These are phyloP conservation scores for Antheraea mylitta DNA, from an alignment of 1,140 invertebrate species.

Conservation along the genomic window DNA sequence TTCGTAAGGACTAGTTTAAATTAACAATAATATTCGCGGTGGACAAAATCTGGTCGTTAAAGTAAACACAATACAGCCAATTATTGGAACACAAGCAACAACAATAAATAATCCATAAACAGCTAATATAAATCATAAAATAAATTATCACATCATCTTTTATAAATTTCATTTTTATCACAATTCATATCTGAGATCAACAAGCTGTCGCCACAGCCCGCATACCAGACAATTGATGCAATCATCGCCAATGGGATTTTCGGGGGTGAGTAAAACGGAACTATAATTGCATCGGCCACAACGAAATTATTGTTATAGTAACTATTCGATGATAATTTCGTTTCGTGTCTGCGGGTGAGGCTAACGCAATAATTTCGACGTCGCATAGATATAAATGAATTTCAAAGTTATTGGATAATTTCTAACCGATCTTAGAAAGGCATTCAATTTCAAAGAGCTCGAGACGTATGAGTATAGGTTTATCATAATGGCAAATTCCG, in stretches of 20 bases:
- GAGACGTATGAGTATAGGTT: background rate
- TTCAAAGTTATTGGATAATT: background rate
- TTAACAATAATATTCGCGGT: no score
- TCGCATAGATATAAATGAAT: background rate
- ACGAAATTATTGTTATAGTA: constrained; percentile 64
- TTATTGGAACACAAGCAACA: background rate
- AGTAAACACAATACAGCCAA: background rate
- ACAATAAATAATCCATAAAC: constrained; percentile 4
- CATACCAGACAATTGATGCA: constrained; percentile 74
- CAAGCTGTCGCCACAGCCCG: constrained; percentile 66
- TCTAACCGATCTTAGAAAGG: background rate
- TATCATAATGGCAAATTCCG: no score
- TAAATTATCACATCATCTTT: constrained; percentile 38
- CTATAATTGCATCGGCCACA: constrained; percentile 72
- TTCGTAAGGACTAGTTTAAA: no score
- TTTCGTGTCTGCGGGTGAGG: constrained; percentile 55
- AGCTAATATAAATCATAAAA: background rate
- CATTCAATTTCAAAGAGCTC: background rate
- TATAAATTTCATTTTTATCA: constrained; percentile 20
- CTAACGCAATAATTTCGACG: constrained; percentile 27
- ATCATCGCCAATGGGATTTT: constrained; percentile 75
- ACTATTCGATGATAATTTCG: constrained; percentile 69
- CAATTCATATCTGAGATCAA: constrained; percentile 27
- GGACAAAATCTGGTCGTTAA: no score
- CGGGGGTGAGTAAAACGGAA: constrained; percentile 63